Percentiles rank a stretch among this genome's conserved stretches.
phyloP scores from a whole-genome alignment of 2,113 vertebrate genomes.

The Sinocyclocheilus maitianheensis region DNA sequence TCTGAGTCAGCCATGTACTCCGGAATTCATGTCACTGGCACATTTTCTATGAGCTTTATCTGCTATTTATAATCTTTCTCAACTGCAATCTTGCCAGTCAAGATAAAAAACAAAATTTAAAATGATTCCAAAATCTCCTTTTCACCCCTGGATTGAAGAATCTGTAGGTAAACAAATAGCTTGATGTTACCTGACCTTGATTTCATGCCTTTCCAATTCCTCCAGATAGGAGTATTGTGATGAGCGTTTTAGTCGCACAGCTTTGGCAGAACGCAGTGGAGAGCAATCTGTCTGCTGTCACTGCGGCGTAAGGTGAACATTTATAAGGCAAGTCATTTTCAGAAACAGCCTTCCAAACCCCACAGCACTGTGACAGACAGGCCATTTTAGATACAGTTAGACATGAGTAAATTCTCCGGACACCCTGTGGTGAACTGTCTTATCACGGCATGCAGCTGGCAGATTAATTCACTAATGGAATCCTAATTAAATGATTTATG shows the following conservation, averaged over 20 bases:
- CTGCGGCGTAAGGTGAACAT: constrained; percentile 10
- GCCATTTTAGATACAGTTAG: constrained; percentile 41
- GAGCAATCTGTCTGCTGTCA: constrained; percentile 43
- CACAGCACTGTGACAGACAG: constrained; percentile 19
- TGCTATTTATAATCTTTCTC: not conserved
- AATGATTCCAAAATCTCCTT: constrained; percentile 12
- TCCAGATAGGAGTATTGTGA: not conserved
- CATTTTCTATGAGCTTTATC: not conserved
- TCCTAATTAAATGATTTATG: constrained; percentile 56
- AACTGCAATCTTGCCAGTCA: not conserved
- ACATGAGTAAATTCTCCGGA: constrained; percentile 24
- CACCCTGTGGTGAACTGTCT: constrained; percentile 38
- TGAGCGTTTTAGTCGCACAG: not conserved
- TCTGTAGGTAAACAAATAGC: constrained; percentile 15
- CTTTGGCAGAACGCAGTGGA: constrained; percentile 19
- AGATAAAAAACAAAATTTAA: constrained; percentile 5
- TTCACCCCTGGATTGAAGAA: constrained; percentile 22
- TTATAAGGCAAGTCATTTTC: constrained; percentile 3
- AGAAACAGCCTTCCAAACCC: constrained; percentile 11
- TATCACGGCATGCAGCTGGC: constrained; percentile 40
- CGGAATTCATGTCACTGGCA: not conserved
- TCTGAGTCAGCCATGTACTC: not conserved
- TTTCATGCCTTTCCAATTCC: constrained; percentile 33
- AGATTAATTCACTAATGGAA: constrained; percentile 50
- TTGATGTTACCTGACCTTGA: constrained; percentile 17